These are phyloP conservation scores for Trematocara macrostoma DNA, from an alignment of 2,113 vertebrate genomes.

Conservation along the genomic window DNA sequence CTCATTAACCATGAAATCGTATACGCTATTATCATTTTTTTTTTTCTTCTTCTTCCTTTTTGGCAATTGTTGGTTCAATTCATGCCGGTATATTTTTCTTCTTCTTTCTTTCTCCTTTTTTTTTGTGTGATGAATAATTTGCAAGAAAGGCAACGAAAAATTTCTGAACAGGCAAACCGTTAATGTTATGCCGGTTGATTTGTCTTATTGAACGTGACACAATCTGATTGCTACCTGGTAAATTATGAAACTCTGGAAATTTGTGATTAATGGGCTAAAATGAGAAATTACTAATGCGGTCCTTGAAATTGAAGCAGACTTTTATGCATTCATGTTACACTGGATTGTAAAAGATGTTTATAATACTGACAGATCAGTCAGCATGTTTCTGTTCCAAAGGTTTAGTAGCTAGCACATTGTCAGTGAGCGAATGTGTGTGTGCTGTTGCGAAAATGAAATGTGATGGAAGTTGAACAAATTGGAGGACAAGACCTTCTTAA, in stretches of 20 bases:
- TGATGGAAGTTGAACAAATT: slow-evolving; percentile 38
- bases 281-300: not conserved
- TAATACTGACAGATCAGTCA: slow-evolving; percentile 9
- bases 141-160: not conserved
- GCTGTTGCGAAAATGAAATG: not conserved
- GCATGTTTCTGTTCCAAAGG: slow-evolving; percentile 41
- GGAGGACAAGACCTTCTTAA: slow-evolving; percentile 18
- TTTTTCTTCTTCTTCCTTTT: not conserved
- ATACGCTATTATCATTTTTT: not conserved
- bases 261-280: slow-evolving; percentile 13
- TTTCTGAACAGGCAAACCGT: not conserved
- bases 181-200: not conserved
- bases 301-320: not conserved
- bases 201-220: not conserved
- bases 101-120: no score
- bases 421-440: slow-evolving; percentile 7
- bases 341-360: slow-evolving; percentile 39
- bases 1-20: not conserved
- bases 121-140: not conserved
- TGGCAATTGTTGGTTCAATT: not conserved
- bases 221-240: not conserved
- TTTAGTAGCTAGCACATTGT: not conserved
- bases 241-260: not conserved
- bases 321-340: slow-evolving; percentile 19
- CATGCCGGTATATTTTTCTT: not conserved